These are phyloP conservation scores for Anthonomus grandis DNA, from an alignment of 1,140 invertebrate genomes.

Conservation along the genomic window DNA sequence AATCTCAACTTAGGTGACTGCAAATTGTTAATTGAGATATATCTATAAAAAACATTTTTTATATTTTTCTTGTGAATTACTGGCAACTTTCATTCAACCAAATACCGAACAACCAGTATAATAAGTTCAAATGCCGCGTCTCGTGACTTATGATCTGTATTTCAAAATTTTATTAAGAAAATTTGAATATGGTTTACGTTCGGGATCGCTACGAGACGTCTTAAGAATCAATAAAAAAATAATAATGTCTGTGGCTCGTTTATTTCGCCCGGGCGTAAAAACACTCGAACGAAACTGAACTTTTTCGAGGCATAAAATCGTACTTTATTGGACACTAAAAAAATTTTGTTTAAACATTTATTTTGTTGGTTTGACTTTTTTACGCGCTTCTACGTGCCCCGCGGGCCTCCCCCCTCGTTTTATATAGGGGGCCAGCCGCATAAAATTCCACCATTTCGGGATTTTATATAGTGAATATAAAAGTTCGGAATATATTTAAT, in stretches of 20 bases:
- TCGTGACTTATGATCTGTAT: slow-evolving; percentile 2
- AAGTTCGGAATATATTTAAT: too few relatives aligned
- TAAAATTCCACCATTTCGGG: too few relatives aligned
- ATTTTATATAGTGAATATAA: too few relatives aligned
- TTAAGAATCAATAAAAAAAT: slow-evolving; percentile 2
- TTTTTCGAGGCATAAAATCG: background rate
- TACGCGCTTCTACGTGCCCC: too few relatives aligned
- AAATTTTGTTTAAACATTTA: slow-evolving; percentile 1
- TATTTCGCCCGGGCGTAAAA: background rate
- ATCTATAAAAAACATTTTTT: too few relatives aligned
- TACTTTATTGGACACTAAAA: background rate
- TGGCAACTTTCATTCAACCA: too few relatives aligned
- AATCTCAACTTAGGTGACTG: too few relatives aligned
- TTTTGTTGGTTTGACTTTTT: background rate
- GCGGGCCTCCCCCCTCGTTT: too few relatives aligned
- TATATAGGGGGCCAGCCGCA: too few relatives aligned
- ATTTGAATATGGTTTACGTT: slow-evolving; percentile 9
- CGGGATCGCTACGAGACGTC: slow-evolving; percentile 1
- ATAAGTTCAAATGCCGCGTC: background rate
- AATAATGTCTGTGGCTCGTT: background rate
- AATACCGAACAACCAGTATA: background rate
- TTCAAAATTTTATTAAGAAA: slow-evolving; percentile 5
- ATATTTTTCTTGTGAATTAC: too few relatives aligned
- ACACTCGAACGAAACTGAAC: too few relatives aligned
- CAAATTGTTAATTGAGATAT: too few relatives aligned